Evolutionary conservation across 1,140 invertebrate genomes (phyloP).

Genomic region (Diploscapter pachys): DNA sequence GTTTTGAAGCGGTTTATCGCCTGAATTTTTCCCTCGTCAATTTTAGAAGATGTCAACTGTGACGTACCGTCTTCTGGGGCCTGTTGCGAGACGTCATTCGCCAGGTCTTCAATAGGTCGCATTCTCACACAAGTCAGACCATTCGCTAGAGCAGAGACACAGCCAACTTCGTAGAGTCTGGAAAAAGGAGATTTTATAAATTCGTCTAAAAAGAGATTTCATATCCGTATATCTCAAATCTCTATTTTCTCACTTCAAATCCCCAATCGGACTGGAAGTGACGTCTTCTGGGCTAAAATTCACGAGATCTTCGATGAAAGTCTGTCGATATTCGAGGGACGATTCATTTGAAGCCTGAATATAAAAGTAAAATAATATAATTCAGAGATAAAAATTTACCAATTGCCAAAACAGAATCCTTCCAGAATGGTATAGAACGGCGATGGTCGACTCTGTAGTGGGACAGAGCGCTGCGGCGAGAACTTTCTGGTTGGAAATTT

Average conservation of each 20-base stretch:
- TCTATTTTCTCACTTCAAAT: neutral
- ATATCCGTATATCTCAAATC: neutral
- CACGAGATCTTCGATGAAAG: conserved; percentile 20
- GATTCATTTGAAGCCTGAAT: neutral
- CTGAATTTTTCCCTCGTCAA: conserved; percentile 3
- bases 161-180: conserved; percentile 10
- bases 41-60: neutral
- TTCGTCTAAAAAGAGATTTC: neutral
- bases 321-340: neutral
- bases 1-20: conserved; percentile 11
- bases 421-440: conserved; percentile 33
- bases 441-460: conserved; percentile 30
- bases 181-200: neutral
- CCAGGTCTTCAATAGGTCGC: conserved; percentile 27
- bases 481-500: conserved; percentile 16
- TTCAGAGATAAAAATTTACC: conserved; percentile 1
- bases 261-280: conserved; percentile 8
- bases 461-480: conserved; percentile 38
- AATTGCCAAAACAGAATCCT: conserved; percentile 38
- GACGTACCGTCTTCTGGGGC: conserved; percentile 14
- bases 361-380: neutral
- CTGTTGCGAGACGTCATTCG: conserved; percentile 4
- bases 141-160: conserved; percentile 19
- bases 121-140: conserved; percentile 28
- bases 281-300: conserved; percentile 1